Conservation (phyloP, 2,113 vertebrate species). For the Martes martes region DNA sequence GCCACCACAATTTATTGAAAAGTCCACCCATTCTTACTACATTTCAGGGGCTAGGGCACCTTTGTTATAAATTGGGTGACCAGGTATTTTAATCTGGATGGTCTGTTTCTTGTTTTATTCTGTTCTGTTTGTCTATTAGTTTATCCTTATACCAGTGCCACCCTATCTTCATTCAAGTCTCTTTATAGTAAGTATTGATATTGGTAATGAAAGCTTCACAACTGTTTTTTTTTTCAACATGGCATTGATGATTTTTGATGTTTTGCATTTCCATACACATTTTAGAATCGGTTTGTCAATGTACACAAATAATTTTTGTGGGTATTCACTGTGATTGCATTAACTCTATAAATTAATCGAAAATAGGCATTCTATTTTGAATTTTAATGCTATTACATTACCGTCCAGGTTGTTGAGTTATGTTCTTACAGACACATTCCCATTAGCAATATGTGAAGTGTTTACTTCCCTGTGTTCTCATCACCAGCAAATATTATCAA, state of each 20-base stretch:
- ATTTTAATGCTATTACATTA: constrained; percentile 9
- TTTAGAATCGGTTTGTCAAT: neutral
- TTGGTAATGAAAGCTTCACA: neutral
- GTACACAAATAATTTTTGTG: neutral
- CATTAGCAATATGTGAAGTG: neutral
- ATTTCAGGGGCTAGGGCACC: neutral
- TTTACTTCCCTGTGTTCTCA: neutral
- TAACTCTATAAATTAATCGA: constrained; percentile 8
- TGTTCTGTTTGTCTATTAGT: neutral
- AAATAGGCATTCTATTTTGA: neutral
- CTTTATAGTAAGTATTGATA: neutral
- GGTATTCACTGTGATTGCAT: neutral
- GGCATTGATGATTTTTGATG: neutral
- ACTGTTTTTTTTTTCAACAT: constrained; percentile 9
- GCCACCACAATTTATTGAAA: neutral
- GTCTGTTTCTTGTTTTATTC: neutral
- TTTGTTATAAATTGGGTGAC: neutral
- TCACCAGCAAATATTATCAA: neutral
- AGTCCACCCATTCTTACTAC: neutral
- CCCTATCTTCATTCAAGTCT: neutral
- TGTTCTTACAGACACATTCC: neutral
- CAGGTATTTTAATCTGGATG: neutral
- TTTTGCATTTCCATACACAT: neutral
- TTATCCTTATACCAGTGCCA: neutral
- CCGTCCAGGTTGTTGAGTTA: neutral